Percentiles rank a stretch among this genome's conserved stretches.
phyloP scores from a whole-genome alignment of 2,113 vertebrate species.

The Mesoclemmys tuberculata region DNA sequence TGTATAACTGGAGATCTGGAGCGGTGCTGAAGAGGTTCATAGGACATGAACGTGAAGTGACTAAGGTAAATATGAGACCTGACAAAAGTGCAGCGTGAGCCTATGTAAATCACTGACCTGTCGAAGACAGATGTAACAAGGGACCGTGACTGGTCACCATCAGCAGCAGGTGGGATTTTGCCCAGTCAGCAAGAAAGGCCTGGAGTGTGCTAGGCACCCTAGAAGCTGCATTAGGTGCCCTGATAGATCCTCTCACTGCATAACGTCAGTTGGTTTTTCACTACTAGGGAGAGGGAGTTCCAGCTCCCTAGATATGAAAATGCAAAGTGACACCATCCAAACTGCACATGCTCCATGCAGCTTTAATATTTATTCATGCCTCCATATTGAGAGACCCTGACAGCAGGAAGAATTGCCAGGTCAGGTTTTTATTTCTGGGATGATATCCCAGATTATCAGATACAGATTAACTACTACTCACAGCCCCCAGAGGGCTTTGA shows the following conservation, averaged over 20 bases:
- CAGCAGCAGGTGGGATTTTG: fast-evolving
- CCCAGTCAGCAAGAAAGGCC: neutral
- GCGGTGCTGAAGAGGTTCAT: slow-evolving; percentile 83
- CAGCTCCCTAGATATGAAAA: neutral
- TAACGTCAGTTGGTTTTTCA: neutral
- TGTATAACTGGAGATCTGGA: slow-evolving; percentile 91
- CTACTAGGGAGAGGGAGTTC: neutral
- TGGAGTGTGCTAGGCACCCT: too few relatives aligned
- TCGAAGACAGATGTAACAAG: neutral
- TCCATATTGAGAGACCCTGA: neutral
- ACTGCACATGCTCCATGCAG: neutral
- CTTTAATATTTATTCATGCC: neutral
- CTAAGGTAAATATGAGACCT: slow-evolving; percentile 84
- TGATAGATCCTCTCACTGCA: neutral
- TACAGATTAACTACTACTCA: neutral
- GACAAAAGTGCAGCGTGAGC: fast-evolving
- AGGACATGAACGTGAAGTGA: slow-evolving; percentile 91
- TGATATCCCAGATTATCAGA: too few relatives aligned
- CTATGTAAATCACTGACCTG: neutral
- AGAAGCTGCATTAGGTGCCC: neutral
- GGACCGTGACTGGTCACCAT: fast-evolving
- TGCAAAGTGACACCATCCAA: fast-evolving
- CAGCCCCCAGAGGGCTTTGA: neutral
- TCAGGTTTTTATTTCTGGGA: neutral
- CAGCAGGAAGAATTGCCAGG: neutral